These are phyloP conservation scores for Oreamnos americanus DNA, from an alignment of 2,113 vertebrate species.

Conservation along the genomic window DNA sequence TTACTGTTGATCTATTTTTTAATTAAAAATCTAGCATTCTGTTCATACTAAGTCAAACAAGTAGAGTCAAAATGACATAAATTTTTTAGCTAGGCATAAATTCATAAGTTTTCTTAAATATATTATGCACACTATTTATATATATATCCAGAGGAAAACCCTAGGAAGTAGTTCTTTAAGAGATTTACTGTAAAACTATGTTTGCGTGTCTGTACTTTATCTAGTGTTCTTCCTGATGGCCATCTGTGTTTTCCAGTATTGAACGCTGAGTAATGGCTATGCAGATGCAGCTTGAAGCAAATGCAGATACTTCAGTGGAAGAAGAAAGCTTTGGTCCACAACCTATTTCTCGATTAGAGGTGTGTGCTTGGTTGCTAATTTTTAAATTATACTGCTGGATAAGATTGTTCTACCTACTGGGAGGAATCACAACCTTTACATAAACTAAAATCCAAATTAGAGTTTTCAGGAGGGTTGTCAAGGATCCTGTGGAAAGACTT, in stretches of 20 bases:
- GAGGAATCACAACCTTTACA: background rate
- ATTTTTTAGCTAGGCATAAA: background rate
- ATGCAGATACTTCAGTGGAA: slow-evolving; percentile 83
- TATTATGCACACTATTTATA: background rate
- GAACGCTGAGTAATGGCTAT: slow-evolving; percentile 86
- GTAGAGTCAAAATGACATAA: background rate
- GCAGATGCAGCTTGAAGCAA: slow-evolving; percentile 85
- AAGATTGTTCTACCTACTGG: background rate
- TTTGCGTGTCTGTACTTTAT: background rate
- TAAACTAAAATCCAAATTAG: background rate
- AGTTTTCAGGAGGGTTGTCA: background rate
- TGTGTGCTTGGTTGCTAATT: slow-evolving; percentile 63
- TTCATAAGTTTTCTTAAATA: background rate
- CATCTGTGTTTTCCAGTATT: slow-evolving; percentile 60
- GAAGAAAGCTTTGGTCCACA: slow-evolving; percentile 95
- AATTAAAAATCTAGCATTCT: background rate
- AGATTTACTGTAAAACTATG: background rate
- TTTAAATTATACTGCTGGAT: background rate
- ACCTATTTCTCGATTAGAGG: slow-evolving; percentile 90
- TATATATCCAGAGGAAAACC: background rate
- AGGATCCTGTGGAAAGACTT: background rate
- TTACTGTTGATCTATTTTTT: background rate
- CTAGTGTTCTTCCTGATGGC: background rate
- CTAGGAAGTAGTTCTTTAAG: background rate
- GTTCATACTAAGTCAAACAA: background rate